These are phyloP conservation scores for Microctonus brassicae DNA, from an alignment of 2,888 invertebrate genomes.

Conservation along the genomic window DNA sequence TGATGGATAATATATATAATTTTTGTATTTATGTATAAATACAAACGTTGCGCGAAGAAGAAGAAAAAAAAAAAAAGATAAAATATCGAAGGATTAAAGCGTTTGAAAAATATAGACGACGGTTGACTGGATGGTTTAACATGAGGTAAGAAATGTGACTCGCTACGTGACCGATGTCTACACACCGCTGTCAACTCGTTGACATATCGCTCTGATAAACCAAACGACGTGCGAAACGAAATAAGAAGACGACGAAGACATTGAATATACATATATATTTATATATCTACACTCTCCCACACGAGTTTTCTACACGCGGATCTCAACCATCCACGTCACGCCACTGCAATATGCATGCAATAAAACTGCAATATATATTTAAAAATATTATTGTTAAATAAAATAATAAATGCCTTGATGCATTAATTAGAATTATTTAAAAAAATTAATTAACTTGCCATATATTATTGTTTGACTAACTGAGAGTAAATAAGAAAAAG, in stretches of 20 bases:
- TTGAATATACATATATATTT: not conserved
- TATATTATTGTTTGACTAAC: not conserved
- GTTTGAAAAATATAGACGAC: conserved; percentile 5
- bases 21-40: no score
- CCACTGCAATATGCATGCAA: no score
- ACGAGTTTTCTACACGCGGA: not conserved
- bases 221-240: conserved; percentile 45
- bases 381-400: no score
- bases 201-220: conserved; percentile 68
- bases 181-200: conserved; percentile 60
- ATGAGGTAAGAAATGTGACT: conserved; percentile 63
- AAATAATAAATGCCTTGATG: no score
- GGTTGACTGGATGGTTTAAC: conserved; percentile 7
- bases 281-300: conserved; percentile 39
- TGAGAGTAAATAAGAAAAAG: no score
- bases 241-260: conserved; percentile 10
- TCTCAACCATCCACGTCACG: not conserved
- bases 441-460: not conserved
- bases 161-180: conserved; percentile 64
- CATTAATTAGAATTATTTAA: not conserved
- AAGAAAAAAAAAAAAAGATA: not conserved
- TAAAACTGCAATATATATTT: no score
- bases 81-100: not conserved
- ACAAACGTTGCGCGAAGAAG: no score
- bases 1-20: no score